Evolutionary conservation across 2,888 invertebrate species (phyloP), one percentile per base, ranked within the genome.

Genomic region (Aplocera efformata): DNA sequence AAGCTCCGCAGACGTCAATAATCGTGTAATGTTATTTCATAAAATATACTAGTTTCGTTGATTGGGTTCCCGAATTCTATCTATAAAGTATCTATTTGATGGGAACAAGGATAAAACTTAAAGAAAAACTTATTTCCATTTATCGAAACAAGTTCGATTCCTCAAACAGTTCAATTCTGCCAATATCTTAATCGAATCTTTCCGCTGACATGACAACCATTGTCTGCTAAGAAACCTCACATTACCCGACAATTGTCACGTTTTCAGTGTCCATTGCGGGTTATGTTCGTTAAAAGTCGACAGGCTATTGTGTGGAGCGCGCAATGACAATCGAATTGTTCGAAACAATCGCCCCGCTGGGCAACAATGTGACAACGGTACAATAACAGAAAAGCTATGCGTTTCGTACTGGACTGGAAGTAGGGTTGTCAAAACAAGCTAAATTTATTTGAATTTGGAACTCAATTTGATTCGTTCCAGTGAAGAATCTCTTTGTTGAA

Each of bases 271-370:
- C 33, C 47, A 53, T 31, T 53, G 49, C 47, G 29, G 33, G 34
- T 10, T 27, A 37, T 33, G 40, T 36, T 40, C 44, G 47, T 40
- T 40, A 41, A 47, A 47, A 42, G 37, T 47, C 45, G 49, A 49
- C 44, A 40, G 39, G 44, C 44, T 17, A 40, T 52, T 47, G 52
- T 49, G 30, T 6, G 8, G 26, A 27, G 40, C 26, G 31, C 9
- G 44, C 40, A 28, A 25, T 39, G 42, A 47, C 51, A 52, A 42
- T 44, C 32, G 29, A 44, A 42, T 39, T 9, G 33, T 33, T 21
- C 24, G 34, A 47, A 36, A 52, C 46, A 44, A 49, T 49, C 34
- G 41, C 27, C 29, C 24, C 23, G 25, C 24, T 22, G 24, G 6
- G 20, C 29, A 7, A 41, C 41, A 44, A 43, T 43, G 40, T 11